Evolutionary conservation across 2,113 vertebrate genomes (phyloP), one percentile per base, ranked within the genome.

Genomic region (Tetrao urogallus): DNA sequence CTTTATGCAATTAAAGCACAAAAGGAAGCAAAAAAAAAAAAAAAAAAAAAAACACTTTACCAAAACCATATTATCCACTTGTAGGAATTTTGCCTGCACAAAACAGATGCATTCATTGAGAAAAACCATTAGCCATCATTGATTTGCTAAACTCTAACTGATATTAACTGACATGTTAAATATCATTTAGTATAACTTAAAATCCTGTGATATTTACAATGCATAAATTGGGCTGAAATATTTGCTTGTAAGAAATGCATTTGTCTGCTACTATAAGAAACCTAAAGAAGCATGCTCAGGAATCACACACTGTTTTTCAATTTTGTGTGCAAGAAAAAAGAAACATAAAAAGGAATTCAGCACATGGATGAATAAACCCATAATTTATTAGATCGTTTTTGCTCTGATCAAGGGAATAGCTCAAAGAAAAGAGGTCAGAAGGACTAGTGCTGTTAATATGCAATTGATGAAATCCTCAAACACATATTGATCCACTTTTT

Each of bases 381-480:
- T 93, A 96, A 97, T 96, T 97, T 96, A 96, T 96, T 97, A 97
- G 78, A 88, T 94, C 40, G 0, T 28, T 94, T 95, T 93, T 95
- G 36, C 91, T 93, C 86, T 91, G 93, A 97, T 96, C 91, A 86
- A 85, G 96, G 96, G 96, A 97, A 95, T 97, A 94, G 64, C 86
- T 93, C 90, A 93, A 94, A 96, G 79, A 71, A 94, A 94, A 96
- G 95, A 94, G 96, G 97, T 97, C 96, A 97, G 87, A 94, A 92
- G 92, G 87, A 96, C 94, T 95, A 86, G 80, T 87, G 66, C 89
- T 93, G 95, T 96, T 97, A 96, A 97, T 97, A 97, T 93, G 94
- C 93, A 91, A 97, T 93, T 96, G 96, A 97, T 97, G 88, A 97
- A 97, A 97, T 97, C 96, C 96, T 97, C 96, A 97, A 96, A 95